Conservation (phyloP, 2,113 vertebrate genomes). For the Nyctereutes procyonoides region DNA sequence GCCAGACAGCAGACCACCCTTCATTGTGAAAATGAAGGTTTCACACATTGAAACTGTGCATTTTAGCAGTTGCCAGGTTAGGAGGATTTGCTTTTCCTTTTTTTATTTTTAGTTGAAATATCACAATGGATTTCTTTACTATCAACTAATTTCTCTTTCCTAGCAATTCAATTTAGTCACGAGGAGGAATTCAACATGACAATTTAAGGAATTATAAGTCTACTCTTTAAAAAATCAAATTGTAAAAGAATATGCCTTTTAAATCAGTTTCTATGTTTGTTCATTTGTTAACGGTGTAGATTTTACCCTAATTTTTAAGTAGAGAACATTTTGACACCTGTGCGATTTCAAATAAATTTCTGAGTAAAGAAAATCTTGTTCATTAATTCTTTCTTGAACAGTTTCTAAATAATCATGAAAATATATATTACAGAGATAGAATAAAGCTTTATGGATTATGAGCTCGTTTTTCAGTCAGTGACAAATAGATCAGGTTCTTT, state of each 20-base stretch:
- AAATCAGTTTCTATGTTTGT: constrained; percentile 16
- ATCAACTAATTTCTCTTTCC: constrained; percentile 7
- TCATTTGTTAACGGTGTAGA: constrained; percentile 36
- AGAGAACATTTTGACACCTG: constrained; percentile 28
- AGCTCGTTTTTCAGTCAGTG: not conserved
- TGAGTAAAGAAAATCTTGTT: constrained; percentile 38
- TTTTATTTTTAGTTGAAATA: not conserved
- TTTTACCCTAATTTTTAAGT: not conserved
- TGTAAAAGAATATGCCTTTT: not conserved
- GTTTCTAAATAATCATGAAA: constrained; percentile 41
- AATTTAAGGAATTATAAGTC: not conserved
- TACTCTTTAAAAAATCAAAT: constrained; percentile 40
- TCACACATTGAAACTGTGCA: not conserved
- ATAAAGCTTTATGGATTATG: not conserved
- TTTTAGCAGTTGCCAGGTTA: not conserved
- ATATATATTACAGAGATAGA: not conserved
- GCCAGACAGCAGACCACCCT: not conserved
- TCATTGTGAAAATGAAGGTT: not conserved
- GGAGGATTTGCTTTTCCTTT: not conserved
- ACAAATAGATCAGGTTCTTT: not conserved
- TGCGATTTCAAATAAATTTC: constrained; percentile 51
- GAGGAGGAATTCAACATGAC: not conserved
- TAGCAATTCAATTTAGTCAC: not conserved
- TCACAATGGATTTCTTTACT: not conserved
- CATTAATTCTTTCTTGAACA: constrained; percentile 14